Evolutionary conservation across 2,888 invertebrate genomes (phyloP).

Genomic region (Altica lythri): DNA sequence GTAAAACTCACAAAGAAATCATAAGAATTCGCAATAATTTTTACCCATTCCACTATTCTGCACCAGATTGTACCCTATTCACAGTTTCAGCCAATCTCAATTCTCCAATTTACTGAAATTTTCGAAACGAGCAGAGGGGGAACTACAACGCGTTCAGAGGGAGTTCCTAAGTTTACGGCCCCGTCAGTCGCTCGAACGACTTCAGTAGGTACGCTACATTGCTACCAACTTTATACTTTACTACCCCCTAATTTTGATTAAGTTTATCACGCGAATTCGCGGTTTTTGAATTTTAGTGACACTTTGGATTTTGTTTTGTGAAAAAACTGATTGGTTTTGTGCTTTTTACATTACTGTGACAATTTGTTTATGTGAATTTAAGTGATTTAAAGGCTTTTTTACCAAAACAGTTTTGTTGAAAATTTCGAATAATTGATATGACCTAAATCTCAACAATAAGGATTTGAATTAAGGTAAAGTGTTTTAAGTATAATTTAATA

Average conservation of each 20-base stretch:
- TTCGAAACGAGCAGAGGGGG: conserved; percentile 37
- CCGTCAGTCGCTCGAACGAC: conserved; percentile 37
- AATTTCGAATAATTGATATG: too few relatives aligned
- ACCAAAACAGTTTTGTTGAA: background rate
- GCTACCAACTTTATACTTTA: conserved; percentile 26
- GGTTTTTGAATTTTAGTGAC: background rate
- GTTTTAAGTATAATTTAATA: too few relatives aligned
- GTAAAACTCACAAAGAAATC: conserved; percentile 17
- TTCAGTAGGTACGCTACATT: conserved; percentile 26
- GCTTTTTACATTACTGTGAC: background rate
- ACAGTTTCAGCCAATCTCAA: conserved; percentile 43
- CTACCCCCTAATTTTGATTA: conserved; percentile 32
- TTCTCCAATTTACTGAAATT: conserved; percentile 44
- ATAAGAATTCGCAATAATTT: conserved; percentile 28
- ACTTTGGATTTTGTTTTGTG: background rate
- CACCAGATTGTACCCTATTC: conserved; percentile 39
- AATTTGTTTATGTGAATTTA: conserved; percentile 4
- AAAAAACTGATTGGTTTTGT: too few relatives aligned
- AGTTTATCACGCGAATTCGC: conserved; percentile 21
- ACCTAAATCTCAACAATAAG: conserved; percentile 9
- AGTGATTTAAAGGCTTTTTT: conserved; percentile 3
- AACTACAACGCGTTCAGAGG: conserved; percentile 30
- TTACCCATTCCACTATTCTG: conserved; percentile 24
- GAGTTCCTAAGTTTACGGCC: conserved; percentile 31
- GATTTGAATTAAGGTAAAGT: conserved; percentile 6